phyloP scores from a whole-genome alignment of 2,113 vertebrate species.

The Lepus timidus region DNA sequence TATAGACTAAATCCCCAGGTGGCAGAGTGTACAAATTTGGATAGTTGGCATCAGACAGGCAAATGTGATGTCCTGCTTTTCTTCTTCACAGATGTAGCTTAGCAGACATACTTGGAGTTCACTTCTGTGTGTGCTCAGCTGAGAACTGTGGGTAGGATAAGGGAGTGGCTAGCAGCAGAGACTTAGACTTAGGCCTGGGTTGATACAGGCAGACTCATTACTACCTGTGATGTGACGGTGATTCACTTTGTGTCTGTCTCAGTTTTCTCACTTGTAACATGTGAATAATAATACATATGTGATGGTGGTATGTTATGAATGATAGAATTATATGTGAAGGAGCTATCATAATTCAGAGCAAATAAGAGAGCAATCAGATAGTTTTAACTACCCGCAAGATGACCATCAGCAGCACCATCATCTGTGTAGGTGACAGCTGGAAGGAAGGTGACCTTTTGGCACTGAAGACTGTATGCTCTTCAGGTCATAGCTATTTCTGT shows the following conservation, averaged over 20 bases:
- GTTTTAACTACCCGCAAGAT: background rate
- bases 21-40: background rate
- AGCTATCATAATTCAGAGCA: background rate
- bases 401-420: background rate
- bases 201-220: background rate
- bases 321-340: background rate
- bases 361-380: background rate
- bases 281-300: background rate
- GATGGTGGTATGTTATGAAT: background rate
- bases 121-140: background rate
- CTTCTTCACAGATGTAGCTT: background rate
- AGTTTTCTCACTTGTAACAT: background rate
- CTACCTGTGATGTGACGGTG: background rate
- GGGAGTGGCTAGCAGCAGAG: background rate
- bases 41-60: background rate
- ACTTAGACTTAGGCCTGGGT: background rate
- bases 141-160: background rate
- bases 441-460: background rate
- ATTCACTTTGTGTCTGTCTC: background rate
- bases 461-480: background rate
- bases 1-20: background rate
- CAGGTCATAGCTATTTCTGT: background rate
- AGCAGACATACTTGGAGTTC: background rate
- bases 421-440: background rate
- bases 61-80: background rate